Conservation (phyloP, 2,797 vertebrate genomes). For the Schizopygopsis pylzovi region DNA sequence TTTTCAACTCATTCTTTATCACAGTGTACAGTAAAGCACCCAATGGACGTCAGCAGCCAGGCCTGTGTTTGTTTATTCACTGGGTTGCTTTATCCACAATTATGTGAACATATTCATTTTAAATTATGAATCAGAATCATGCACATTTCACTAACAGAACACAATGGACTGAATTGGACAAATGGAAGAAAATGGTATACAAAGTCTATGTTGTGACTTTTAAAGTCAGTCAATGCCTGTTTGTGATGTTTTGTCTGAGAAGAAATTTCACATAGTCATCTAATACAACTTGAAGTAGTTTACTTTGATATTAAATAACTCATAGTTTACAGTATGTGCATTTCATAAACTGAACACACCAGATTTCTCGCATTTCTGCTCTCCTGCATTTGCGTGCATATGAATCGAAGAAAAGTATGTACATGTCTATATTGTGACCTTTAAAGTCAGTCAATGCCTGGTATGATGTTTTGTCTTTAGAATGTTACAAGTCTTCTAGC, state of each 20-base stretch:
- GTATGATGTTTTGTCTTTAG: neutral
- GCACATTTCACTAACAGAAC: neutral
- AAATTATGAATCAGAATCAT: slow-evolving; percentile 2
- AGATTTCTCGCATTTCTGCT: neutral
- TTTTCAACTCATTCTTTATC: neutral
- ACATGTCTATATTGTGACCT: neutral
- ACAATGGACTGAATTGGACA: neutral
- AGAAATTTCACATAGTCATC: neutral
- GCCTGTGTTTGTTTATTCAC: neutral
- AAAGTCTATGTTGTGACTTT: neutral
- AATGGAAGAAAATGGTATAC: neutral
- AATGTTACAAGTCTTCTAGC: neutral
- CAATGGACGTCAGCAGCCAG: neutral
- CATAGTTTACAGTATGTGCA: neutral
- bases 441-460: slow-evolving; percentile 2
- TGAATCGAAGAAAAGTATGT: neutral
- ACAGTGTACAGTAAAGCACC: neutral
- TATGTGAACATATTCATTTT: neutral
- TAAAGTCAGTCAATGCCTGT: neutral
- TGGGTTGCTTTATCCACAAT: neutral
- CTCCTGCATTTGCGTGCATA: neutral
- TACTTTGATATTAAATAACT: neutral
- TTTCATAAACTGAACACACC: neutral
- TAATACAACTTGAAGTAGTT: neutral
- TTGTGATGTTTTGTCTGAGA: neutral